Percentiles rank a stretch among this genome's conserved stretches.
Conservation (phyloP, 2,888 invertebrate genomes). For the Galerucella calmariensis region DNA sequence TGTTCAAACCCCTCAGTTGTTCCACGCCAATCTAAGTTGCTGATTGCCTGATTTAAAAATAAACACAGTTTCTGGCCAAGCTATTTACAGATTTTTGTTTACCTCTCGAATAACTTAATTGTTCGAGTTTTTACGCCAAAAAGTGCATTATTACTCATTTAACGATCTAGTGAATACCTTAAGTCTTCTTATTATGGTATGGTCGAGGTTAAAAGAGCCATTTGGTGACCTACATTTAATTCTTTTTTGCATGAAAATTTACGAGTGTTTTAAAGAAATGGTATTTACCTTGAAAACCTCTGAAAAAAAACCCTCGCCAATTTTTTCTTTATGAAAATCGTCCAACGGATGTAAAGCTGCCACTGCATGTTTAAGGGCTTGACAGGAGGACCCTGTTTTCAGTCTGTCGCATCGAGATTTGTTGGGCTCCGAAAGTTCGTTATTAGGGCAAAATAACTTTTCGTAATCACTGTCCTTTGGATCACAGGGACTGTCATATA, state of each 20-base stretch:
- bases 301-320: conserved; percentile 96
- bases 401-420: conserved; percentile 66
- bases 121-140: conserved; percentile 33
- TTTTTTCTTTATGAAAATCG: conserved; percentile 92
- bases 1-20: background rate
- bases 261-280: conserved; percentile 6
- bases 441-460: conserved; percentile 62
- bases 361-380: conserved; percentile 90
- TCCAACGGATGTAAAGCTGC: conserved; percentile 91
- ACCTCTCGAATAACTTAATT: conserved; percentile 37
- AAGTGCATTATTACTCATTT: conserved; percentile 34
- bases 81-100: conserved; percentile 49
- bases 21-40: conserved; percentile 28
- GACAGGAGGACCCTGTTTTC: conserved; percentile 83
- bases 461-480: conserved; percentile 62
- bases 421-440: conserved; percentile 63
- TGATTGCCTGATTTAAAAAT: conserved; percentile 41
- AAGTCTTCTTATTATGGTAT: conserved; percentile 42
- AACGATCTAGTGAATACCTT: conserved; percentile 26
- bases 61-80: conserved; percentile 44
- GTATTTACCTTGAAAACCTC: conserved; percentile 94
- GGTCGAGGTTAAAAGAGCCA: conserved; percentile 47
- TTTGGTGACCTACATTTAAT: conserved; percentile 46
- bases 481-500: conserved; percentile 64
- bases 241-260: conserved; percentile 28